Evolutionary conservation across 2,888 invertebrate species (phyloP).

Genomic region (Pseudococcus longispinus): DNA sequence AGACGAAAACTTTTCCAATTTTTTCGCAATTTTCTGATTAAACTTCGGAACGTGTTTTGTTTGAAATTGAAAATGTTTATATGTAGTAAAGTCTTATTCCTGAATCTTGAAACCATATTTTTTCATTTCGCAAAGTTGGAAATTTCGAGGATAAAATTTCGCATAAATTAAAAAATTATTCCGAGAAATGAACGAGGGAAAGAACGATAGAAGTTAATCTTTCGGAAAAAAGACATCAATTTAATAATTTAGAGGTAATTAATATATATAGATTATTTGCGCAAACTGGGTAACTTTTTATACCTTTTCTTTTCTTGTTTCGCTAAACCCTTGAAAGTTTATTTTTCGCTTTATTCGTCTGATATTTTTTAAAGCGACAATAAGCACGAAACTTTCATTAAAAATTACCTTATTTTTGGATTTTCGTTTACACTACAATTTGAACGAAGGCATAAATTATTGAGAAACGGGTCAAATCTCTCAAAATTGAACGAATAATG

Average conservation of each 20-base stretch:
- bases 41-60: background rate
- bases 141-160: background rate
- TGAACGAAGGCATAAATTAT: background rate
- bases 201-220: background rate
- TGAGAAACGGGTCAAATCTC: background rate
- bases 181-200: background rate
- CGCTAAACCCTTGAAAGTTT: background rate
- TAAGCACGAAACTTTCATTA: background rate
- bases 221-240: background rate
- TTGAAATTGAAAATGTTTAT: background rate
- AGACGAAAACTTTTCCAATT: background rate
- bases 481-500: background rate
- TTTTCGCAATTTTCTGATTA: constrained; percentile 23
- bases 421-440: background rate
- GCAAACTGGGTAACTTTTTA: background rate
- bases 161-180: background rate
- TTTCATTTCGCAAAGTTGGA: background rate
- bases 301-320: background rate
- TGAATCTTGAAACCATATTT: background rate
- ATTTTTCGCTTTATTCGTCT: background rate
- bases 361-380: background rate
- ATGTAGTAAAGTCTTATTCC: background rate
- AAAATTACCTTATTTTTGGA: background rate
- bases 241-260: background rate
- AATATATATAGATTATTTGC: too few relatives aligned